phyloP scores from a whole-genome alignment of 2,113 vertebrate species.

The Oceanodroma tethys region DNA sequence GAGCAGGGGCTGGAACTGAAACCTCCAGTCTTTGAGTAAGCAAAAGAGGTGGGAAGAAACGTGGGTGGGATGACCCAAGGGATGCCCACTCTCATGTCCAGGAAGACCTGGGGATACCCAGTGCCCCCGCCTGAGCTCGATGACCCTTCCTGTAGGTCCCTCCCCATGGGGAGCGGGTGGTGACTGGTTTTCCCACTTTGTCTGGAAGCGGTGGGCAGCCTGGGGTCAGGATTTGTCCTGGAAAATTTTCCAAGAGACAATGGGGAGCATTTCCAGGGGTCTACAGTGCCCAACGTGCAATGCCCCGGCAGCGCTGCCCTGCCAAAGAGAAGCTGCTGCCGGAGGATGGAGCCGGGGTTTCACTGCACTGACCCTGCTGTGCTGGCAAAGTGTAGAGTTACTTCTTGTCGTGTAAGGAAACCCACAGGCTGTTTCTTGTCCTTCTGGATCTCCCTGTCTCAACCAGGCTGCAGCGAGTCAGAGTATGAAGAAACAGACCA shows the following conservation, averaged over 20 bases:
- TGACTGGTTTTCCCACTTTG: neutral
- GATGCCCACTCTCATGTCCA: fast-evolving
- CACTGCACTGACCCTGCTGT: neutral
- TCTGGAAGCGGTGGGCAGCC: neutral
- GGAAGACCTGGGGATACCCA: fast-evolving
- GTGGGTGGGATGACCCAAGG: neutral
- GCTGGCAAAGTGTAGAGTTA: too few species aligned
- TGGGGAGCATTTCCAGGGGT: fast-evolving
- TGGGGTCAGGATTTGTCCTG: neutral
- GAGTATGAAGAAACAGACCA: neutral
- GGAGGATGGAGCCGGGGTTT: neutral
- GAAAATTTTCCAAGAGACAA: neutral
- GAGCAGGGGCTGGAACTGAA: neutral
- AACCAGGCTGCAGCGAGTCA: neutral
- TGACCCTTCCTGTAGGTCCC: neutral
- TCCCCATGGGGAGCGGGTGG: fast-evolving
- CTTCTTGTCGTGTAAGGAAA: neutral
- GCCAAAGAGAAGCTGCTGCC: neutral
- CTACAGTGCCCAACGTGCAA: neutral
- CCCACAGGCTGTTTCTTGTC: neutral
- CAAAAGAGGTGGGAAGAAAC: neutral
- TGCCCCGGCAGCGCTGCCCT: neutral
- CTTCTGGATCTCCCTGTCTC: neutral
- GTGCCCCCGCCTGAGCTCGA: fast-evolving
- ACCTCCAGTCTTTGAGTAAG: neutral